Percentiles rank a stretch among this genome's conserved stretches.
phyloP scores from a whole-genome alignment of 1,140 invertebrate species.

The Cydia fagiglandana region DNA sequence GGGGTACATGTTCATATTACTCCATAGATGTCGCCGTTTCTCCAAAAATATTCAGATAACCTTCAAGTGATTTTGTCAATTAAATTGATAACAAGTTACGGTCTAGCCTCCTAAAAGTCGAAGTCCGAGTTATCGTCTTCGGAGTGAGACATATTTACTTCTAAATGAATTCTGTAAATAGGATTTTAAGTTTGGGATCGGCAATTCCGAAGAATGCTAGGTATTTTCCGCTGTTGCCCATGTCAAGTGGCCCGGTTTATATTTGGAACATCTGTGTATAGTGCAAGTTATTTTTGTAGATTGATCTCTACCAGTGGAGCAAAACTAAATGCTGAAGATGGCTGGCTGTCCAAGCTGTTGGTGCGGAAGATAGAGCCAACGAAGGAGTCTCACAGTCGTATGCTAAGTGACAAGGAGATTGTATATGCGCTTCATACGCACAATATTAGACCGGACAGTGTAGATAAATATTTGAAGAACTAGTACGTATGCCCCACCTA shows the following conservation, averaged over 20 bases:
- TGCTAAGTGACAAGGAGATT: conserved; percentile 96
- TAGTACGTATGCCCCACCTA: conserved; percentile 86
- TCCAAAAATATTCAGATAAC: conserved; percentile 72
- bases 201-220: conserved; percentile 65
- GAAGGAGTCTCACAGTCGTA: conserved; percentile 96
- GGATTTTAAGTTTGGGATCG: conserved; percentile 56
- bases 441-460: conserved; percentile 93
- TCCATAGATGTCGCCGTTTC: conserved; percentile 60
- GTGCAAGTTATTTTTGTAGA: conserved; percentile 59
- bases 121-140: conserved; percentile 37
- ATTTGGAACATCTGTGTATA: conserved; percentile 48
- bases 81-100: conserved; percentile 64
- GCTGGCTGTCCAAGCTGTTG: conserved; percentile 93
- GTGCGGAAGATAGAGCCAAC: conserved; percentile 95
- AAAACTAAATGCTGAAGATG: conserved; percentile 81
- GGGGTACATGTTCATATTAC: not conserved
- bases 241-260: conserved; percentile 43
- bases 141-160: conserved; percentile 31
- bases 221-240: conserved; percentile 47
- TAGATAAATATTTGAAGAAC: conserved; percentile 91
- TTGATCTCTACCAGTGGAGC: conserved; percentile 74
- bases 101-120: conserved; percentile 36
- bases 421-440: conserved; percentile 97
- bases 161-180: conserved; percentile 68
- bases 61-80: conserved; percentile 76